phyloP scores from a whole-genome alignment of 1,140 invertebrate species.

The Apis mellifera region Amel_HAv3.1 CM009934.2:12898501-12899000 shows the following conservation, averaged over 20 bases:
- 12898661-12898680: slow-evolving; percentile 9
- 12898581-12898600: slow-evolving; percentile 31
- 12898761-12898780: too few species aligned
- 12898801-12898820: too few species aligned
- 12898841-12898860: not conserved
- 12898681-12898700: slow-evolving; percentile 57
- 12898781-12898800: not conserved
- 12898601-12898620: slow-evolving; percentile 40
- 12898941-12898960: slow-evolving; percentile 31
- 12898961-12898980: not conserved
- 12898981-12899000: slow-evolving; percentile 1
- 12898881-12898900: slow-evolving; percentile 62
- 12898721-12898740: too few species aligned
- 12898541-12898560: slow-evolving; percentile 18
- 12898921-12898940: slow-evolving; percentile 58
- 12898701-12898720: slow-evolving; percentile 12
- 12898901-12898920: slow-evolving; percentile 58
- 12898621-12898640: slow-evolving; percentile 29
- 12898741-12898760: too few species aligned
- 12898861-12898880: slow-evolving; percentile 18
- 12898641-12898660: slow-evolving; percentile 47
- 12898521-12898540: slow-evolving; percentile 22
- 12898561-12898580: slow-evolving; percentile 22
- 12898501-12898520: slow-evolving; percentile 27
- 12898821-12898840: not conserved